A percentile compares a stretch with the other conserved stretches of the same genome.
Evolutionary conservation across 2,113 vertebrate genomes (phyloP).

Genomic region (Corythornis vintsioides): DNA sequence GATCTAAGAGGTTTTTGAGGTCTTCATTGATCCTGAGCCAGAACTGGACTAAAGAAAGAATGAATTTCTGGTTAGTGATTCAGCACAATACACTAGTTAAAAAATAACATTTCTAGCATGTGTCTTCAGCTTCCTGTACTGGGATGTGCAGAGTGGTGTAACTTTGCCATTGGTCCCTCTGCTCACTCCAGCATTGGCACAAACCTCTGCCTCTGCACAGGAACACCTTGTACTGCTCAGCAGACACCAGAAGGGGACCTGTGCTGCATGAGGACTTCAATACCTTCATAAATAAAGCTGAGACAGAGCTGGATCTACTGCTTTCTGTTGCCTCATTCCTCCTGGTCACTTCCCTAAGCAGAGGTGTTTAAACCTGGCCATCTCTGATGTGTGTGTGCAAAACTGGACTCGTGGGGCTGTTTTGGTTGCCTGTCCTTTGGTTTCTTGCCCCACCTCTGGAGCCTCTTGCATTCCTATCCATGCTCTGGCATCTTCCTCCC

Average conservation of each 20-base stretch:
- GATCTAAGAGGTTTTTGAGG: not conserved
- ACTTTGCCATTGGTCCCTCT: accelerated
- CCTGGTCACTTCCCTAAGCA: not conserved
- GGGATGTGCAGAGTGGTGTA: not conserved
- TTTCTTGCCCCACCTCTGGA: not conserved
- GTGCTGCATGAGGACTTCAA: not conserved
- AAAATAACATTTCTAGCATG: not conserved
- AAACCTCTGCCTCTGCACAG: not conserved
- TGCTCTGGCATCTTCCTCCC: not conserved
- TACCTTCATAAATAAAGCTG: not conserved
- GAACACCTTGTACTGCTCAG: not conserved
- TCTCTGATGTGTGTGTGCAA: not conserved
- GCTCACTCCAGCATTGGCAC: not conserved
- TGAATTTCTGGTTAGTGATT: not conserved
- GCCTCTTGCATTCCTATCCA: not conserved
- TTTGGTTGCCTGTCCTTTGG: not conserved
- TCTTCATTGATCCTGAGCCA: not conserved
- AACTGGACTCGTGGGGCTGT: accelerated
- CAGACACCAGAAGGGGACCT: not conserved
- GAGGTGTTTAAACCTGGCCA: not conserved
- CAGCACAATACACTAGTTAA: not conserved
- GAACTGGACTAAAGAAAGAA: not conserved
- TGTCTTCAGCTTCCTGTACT: not conserved
- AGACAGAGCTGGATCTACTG: not conserved
- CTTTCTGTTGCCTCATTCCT: not conserved